phyloP scores from a whole-genome alignment of 2,888 invertebrate genomes.

The Diaprepes abbreviatus region DNA sequence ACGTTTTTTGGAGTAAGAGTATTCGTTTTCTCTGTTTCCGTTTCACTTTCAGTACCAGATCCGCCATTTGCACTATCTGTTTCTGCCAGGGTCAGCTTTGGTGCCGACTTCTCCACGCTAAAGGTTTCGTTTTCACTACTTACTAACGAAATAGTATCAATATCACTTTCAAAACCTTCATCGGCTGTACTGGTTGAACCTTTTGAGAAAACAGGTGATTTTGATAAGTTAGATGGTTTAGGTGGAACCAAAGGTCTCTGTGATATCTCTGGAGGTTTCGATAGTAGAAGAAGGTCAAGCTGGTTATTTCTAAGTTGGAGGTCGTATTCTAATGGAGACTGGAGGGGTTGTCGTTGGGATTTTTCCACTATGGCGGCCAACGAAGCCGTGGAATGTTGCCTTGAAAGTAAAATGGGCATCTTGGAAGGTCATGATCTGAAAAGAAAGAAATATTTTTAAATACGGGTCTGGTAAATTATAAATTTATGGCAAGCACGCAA shows the following conservation, averaged over 20 bases:
- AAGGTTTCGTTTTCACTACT: constrained; percentile 65
- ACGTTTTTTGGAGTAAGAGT: constrained; percentile 50
- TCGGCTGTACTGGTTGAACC: constrained; percentile 57
- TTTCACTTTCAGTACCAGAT: constrained; percentile 64
- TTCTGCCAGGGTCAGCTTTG: constrained; percentile 58
- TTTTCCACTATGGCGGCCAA: constrained; percentile 64
- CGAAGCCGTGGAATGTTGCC: constrained; percentile 62
- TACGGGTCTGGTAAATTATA: not conserved
- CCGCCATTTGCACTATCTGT: constrained; percentile 68
- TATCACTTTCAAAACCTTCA: constrained; percentile 70
- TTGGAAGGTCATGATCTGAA: constrained; percentile 65
- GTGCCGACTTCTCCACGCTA: constrained; percentile 52
- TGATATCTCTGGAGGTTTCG: constrained; percentile 53
- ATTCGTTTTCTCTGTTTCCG: constrained; percentile 50
- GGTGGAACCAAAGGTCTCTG: constrained; percentile 58
- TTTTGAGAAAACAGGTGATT: constrained; percentile 38
- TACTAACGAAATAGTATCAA: constrained; percentile 66
- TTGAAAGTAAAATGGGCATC: constrained; percentile 65
- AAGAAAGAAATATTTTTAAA: constrained; percentile 43
- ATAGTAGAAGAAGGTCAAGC: constrained; percentile 58
- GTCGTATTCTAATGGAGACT: constrained; percentile 62
- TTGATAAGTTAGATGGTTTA: not conserved
- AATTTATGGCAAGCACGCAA: too few species aligned
- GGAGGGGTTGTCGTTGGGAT: constrained; percentile 58
- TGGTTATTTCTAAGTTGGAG: constrained; percentile 61